These are phyloP conservation scores for Amyelois transitella DNA, from an alignment of 1,140 invertebrate species.

Conservation along the genomic window DNA sequence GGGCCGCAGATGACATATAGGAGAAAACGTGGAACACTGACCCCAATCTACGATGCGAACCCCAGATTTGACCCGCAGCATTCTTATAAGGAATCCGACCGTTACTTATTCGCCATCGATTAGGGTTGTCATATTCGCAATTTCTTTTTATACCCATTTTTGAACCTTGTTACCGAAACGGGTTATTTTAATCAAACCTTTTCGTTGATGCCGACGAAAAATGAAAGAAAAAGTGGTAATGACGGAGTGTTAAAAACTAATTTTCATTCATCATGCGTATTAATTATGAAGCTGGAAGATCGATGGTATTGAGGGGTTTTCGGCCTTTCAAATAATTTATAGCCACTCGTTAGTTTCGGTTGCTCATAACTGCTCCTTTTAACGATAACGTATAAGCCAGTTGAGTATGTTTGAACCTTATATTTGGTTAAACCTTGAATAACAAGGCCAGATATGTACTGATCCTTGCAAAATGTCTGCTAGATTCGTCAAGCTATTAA, in stretches of 20 bases:
- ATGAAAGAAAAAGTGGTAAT: not conserved
- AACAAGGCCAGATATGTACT: no score
- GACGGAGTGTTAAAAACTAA: not conserved
- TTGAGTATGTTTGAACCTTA: no score
- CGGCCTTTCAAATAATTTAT: not conserved
- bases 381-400: no score
- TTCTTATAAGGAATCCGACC: constrained; percentile 56
- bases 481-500: no score
- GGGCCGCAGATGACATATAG: constrained; percentile 50
- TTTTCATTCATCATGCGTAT: not conserved
- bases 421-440: no score
- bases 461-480: no score
- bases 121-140: constrained; percentile 22
- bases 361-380: no score
- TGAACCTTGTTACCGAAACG: not conserved
- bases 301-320: not conserved
- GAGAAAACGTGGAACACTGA: constrained; percentile 64
- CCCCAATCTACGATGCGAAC: constrained; percentile 55
- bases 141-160: not conserved
- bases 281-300: not conserved
- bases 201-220: not conserved
- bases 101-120: constrained; percentile 46
- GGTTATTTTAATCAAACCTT: not conserved
- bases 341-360: not conserved
- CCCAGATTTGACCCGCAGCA: constrained; percentile 52